phyloP scores from a whole-genome alignment of 2,888 invertebrate genomes.

The Agrilus cyanescens region DNA sequence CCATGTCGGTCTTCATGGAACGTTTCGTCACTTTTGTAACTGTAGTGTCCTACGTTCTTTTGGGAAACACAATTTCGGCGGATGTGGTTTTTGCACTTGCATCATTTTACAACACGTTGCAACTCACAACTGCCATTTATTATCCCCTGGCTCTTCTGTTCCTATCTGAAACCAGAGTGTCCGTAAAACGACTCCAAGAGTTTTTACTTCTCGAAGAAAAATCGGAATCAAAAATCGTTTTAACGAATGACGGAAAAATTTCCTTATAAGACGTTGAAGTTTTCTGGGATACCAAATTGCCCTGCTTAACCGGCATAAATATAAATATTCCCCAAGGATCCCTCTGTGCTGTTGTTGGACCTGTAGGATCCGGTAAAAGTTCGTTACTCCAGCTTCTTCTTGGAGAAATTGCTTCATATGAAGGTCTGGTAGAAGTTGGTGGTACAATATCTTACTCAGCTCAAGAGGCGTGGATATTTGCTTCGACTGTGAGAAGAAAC shows the following conservation, averaged over 20 bases:
- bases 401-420: conserved; percentile 42
- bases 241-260: no score
- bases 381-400: conserved; percentile 45
- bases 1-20: conserved; percentile 68
- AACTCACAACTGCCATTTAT: conserved; percentile 45
- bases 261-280: conserved; percentile 22
- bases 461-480: conserved; percentile 57
- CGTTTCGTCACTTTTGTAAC: conserved; percentile 70
- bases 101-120: conserved; percentile 38
- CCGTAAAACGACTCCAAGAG: conserved; percentile 42
- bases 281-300: conserved; percentile 21
- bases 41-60: conserved; percentile 57
- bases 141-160: conserved; percentile 45
- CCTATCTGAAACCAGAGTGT: conserved; percentile 46
- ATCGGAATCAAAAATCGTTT: conserved; percentile 19
- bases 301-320: conserved; percentile 30
- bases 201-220: conserved; percentile 46
- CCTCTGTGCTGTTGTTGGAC: conserved; percentile 68
- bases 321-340: conserved; percentile 37
- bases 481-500: conserved; percentile 50
- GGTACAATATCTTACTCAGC: conserved; percentile 49
- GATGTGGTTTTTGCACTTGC: conserved; percentile 30
- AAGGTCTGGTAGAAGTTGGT: conserved; percentile 39
- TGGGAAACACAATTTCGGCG: conserved; percentile 49
- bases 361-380: conserved; percentile 76